These are phyloP conservation scores for Melinaea marsaeus DNA, from an alignment of 2,888 invertebrate species.

Conservation along the genomic window DNA sequence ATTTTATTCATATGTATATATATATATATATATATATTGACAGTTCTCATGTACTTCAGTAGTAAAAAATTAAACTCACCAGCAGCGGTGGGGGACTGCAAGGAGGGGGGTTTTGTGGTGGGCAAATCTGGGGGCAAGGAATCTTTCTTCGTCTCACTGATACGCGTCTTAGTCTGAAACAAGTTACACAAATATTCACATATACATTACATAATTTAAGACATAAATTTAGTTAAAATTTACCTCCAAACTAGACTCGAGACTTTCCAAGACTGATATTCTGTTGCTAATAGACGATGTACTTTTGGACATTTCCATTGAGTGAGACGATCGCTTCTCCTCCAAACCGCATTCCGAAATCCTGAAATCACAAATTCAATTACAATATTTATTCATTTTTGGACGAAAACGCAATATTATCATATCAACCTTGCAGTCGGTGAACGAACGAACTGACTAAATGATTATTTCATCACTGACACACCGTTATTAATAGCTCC, in stretches of 20 bases:
- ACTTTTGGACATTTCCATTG: constrained; percentile 76
- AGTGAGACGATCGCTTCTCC: constrained; percentile 63
- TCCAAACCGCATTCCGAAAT: constrained; percentile 66
- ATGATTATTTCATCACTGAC: constrained; percentile 1
- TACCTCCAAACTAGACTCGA: constrained; percentile 44
- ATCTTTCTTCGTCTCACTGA: constrained; percentile 51
- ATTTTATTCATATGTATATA: no score
- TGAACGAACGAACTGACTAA: background rate
- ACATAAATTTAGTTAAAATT: background rate
- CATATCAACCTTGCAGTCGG: background rate
- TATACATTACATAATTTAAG: constrained; percentile 1
- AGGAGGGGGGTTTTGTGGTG: constrained; percentile 37
- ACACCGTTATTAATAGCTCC: constrained; percentile 4
- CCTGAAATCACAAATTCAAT: constrained; percentile 37
- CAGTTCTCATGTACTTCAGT: no score
- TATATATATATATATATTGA: no score
- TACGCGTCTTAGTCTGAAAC: constrained; percentile 58
- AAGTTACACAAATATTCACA: constrained; percentile 7
- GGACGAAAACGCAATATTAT: constrained; percentile 2
- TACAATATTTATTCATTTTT: background rate
- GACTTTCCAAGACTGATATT: constrained; percentile 64
- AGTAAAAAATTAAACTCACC: constrained; percentile 40
- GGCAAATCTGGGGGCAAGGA: constrained; percentile 40
- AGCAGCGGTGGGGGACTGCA: constrained; percentile 69
- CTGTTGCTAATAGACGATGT: constrained; percentile 71